Evolutionary conservation across 2,888 invertebrate species (phyloP), one percentile per base, ranked within the genome.

Genomic region (Rhabditophanes sp.): DNA sequence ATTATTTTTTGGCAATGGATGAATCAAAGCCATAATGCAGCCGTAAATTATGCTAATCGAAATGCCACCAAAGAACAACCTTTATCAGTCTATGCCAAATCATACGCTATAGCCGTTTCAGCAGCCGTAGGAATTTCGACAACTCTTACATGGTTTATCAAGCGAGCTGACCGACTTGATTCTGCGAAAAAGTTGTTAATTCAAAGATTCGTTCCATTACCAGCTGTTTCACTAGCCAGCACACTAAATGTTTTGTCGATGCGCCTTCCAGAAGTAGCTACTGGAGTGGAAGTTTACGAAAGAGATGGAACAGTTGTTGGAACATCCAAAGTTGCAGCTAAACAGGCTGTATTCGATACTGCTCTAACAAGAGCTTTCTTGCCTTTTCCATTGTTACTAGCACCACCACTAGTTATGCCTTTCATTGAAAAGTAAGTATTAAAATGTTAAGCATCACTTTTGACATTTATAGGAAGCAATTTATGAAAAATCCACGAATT

Each of bases 11-110:
- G 71, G 71, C 69, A 70, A 48, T 70, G 69, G 69, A 46, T 71
- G 29, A 72, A 72, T 53, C 71, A 72, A 55, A 69, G 68, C 28
- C 72, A 72, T 50, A 72, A 72, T 44, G 72, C 72, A 1, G 67
- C 67, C 46, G 70, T 72, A 29, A 72, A 72, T 50, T 72, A 68
- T 46, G 58, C 70, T 25, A 72, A 72, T 54, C 53, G 71, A 39
- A 72, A 72, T 56, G 70, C 71, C 3, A 61, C 69, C 3, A 69
- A 71, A 64, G 70, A 69, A 20, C 54, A 53, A 4, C 68, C 70
- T 2, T 53, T 56, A 2, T 65, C 64, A 14, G 56, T 66, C 25
- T 70, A 69, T 50, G 33, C 69, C 1, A 51, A 64, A 35, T 70
- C 71, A 1, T 72, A 72, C 50, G 50, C 61, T 22, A 69, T 69